These are phyloP conservation scores for Naja naja DNA, from an alignment of 2,113 vertebrate genomes.

Conservation along the genomic window DNA sequence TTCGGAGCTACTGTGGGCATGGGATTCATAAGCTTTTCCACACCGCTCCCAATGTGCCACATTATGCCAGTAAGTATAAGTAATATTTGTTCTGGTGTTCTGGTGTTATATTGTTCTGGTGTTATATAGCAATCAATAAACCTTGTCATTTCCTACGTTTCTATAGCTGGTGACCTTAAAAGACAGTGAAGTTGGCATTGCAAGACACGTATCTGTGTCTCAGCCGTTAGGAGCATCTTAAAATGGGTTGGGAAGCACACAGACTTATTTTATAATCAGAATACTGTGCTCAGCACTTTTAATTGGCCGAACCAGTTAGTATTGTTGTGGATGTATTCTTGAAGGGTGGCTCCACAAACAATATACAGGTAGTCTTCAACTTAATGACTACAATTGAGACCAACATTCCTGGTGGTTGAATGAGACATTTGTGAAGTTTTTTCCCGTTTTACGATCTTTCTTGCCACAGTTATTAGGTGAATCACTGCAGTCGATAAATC, in stretches of 20 bases:
- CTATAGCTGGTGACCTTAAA: neutral
- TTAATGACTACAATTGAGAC: no score
- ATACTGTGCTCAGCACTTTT: neutral
- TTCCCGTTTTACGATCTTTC: no score
- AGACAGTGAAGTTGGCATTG: neutral
- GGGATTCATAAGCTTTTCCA: slow-evolving; percentile 98
- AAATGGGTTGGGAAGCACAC: neutral
- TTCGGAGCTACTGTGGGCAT: slow-evolving; percentile 97
- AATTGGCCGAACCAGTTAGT: neutral
- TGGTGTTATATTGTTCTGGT: neutral
- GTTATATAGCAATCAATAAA: neutral
- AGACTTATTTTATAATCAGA: neutral
- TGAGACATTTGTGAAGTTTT: no score
- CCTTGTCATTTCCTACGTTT: neutral
- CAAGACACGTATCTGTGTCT: neutral
- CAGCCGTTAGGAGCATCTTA: neutral
- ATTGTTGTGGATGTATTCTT: neutral
- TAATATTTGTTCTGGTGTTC: neutral
- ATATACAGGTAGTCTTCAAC: neutral
- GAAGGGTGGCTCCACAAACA: neutral
- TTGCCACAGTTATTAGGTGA: no score
- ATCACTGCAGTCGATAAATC: no score
- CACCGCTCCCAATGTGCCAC: slow-evolving; percentile 94
- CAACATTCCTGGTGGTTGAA: no score
- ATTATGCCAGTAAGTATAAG: slow-evolving; percentile 85